Evolutionary conservation across 2,888 invertebrate species (phyloP).

Genomic region (Dynastes grantii): DNA sequence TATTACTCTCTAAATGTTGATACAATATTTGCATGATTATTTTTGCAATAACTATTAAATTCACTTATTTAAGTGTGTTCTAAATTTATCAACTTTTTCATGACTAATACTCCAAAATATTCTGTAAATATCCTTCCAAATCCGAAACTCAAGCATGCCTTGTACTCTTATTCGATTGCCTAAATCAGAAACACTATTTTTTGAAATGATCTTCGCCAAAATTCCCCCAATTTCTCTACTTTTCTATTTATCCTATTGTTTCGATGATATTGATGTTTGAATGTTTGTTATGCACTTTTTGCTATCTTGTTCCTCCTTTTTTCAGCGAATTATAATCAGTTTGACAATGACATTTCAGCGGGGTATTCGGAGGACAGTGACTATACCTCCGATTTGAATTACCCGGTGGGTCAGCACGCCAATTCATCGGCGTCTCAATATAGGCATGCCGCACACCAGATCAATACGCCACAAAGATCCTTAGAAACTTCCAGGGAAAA

Average conservation of each 20-base stretch:
- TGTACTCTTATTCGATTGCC: background rate
- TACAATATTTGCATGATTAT: no score
- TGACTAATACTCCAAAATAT: no score
- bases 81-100: no score
- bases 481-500: conserved; percentile 87
- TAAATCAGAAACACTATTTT: background rate
- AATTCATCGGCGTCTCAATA: conserved; percentile 95
- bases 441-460: conserved; percentile 83
- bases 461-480: conserved; percentile 85
- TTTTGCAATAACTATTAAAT: no score
- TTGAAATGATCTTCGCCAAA: background rate
- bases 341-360: conserved; percentile 77
- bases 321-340: conserved; percentile 68
- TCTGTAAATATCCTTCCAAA: background rate
- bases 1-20: no score
- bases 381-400: conserved; percentile 97
- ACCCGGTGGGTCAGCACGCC: conserved; percentile 90
- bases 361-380: conserved; percentile 97
- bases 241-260: background rate
- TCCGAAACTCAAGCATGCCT: background rate
- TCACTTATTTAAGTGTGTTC: no score
- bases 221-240: background rate
- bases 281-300: conserved; percentile 30
- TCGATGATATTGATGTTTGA: background rate
- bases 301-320: conserved; percentile 38